Percentiles rank a stretch among this genome's conserved stretches.
Conservation (phyloP, 2,797 vertebrate species). For the Pipistrellus nathusii region DNA sequence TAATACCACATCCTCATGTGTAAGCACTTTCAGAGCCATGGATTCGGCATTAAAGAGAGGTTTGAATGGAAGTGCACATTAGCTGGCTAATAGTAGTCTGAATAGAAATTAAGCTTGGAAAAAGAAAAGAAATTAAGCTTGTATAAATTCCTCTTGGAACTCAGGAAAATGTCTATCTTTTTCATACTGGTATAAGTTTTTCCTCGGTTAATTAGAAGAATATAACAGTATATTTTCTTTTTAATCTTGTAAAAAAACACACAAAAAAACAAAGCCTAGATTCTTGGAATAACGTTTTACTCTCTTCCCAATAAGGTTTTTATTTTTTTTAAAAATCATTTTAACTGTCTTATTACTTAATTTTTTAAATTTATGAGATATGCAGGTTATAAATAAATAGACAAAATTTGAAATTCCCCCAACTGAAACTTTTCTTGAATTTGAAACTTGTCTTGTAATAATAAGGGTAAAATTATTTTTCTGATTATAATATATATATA, state of each 20-base stretch:
- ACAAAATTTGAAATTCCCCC: constrained; percentile 10
- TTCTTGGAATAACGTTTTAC: neutral
- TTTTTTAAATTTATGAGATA: constrained; percentile 42
- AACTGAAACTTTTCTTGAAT: neutral
- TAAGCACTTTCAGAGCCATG: neutral
- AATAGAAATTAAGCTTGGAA: constrained; percentile 33
- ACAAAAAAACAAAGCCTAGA: neutral
- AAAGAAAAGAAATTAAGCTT: constrained; percentile 13
- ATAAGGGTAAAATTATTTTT: neutral
- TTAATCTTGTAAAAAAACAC: neutral
- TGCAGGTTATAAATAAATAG: constrained; percentile 7
- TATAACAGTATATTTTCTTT: neutral
- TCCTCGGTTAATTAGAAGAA: constrained; percentile 21
- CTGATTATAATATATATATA: neutral
- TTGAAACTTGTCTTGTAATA: neutral
- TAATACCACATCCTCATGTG: neutral
- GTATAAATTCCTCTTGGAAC: constrained; percentile 22
- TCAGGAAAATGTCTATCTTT: constrained; percentile 17
- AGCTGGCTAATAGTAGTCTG: neutral
- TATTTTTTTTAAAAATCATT: neutral
- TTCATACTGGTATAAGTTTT: constrained; percentile 20
- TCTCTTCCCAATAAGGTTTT: neutral
- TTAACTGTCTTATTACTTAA: constrained; percentile 32
- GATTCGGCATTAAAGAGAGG: neutral
- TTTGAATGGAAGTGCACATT: neutral